A percentile compares a stretch with the other conserved stretches of the same genome.
Conservation (phyloP, 92 coral and sea anemone genomes). For the Parazoanthus swiftii region DNA sequence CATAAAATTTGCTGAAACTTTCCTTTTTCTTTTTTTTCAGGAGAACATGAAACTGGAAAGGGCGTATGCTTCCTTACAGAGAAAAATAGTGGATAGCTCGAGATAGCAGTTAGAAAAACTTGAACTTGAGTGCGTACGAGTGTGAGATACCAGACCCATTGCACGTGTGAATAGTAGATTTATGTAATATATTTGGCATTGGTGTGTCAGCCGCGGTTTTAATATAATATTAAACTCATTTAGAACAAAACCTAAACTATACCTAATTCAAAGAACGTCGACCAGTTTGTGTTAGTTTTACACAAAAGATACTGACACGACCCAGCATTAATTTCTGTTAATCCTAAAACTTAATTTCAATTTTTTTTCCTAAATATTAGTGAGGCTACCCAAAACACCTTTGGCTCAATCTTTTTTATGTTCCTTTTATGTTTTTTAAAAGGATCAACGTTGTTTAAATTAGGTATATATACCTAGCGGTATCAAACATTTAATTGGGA, state of each 20-base stretch:
- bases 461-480: not conserved
- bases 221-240: not conserved
- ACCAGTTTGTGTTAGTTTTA: too few species aligned
- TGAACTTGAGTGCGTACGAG: not conserved
- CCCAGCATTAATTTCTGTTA: not conserved
- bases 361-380: not conserved
- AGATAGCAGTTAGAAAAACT: conserved; percentile 20
- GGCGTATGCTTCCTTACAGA: conserved; percentile 87
- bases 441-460: not conserved
- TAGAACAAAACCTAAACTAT: not conserved
- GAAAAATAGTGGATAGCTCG: conserved; percentile 76
- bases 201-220: not conserved
- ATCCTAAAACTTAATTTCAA: too few species aligned
- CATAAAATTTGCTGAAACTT: not conserved
- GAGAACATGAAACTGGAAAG: conserved; percentile 92
- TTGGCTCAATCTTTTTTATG: too few species aligned
- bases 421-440: too few species aligned
- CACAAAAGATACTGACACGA: too few species aligned
- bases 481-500: not conserved
- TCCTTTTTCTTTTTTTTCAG: conserved; percentile 50
- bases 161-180: not conserved
- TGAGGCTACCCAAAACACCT: not conserved
- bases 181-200: not conserved
- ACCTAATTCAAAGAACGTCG: not conserved
- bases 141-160: not conserved